A percentile compares a stretch with the other conserved stretches of the same genome.
Evolutionary conservation across 2,797 vertebrate genomes (phyloP).

Genomic region (Cygnus olor): DNA sequence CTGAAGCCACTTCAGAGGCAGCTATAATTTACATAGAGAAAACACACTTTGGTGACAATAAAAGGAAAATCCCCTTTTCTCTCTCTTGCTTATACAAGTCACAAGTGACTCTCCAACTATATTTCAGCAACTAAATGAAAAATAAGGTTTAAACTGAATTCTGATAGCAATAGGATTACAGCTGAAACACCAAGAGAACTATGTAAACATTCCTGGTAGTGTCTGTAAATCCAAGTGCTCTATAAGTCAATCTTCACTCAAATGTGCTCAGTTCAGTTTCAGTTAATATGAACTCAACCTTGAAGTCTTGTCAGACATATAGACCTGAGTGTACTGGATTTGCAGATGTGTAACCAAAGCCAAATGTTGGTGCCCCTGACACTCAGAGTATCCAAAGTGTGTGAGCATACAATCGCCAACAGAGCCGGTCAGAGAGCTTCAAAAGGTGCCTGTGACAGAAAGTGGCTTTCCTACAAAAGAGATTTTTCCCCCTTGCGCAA

Average conservation of each 20-base stretch:
- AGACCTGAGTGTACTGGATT: background rate
- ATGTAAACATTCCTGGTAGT: constrained; percentile 46
- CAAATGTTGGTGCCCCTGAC: background rate
- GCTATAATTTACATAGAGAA: background rate
- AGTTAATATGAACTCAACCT: constrained; percentile 22
- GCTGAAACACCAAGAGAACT: constrained; percentile 54
- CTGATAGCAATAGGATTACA: constrained; percentile 64
- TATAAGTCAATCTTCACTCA: constrained; percentile 54
- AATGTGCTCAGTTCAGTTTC: background rate
- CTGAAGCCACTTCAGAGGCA: background rate
- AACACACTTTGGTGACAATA: background rate
- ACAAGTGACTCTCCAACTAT: constrained; percentile 36
- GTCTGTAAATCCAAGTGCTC: constrained; percentile 54
- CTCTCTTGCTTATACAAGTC: background rate
- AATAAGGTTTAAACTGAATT: constrained; percentile 58
- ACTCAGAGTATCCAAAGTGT: background rate
- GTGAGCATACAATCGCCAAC: background rate
- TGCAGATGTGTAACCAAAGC: fast-evolving
- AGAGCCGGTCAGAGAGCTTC: background rate
- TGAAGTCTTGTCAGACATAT: background rate
- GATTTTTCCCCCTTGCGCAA: background rate
- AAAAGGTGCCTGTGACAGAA: background rate
- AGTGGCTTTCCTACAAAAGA: fast-evolving
- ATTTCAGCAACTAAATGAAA: constrained; percentile 66
- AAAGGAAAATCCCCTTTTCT: background rate